Evolutionary conservation across 2,797 vertebrate genomes (phyloP), one percentile per base, ranked within the genome.

Genomic region (Sciurus carolinensis): DNA sequence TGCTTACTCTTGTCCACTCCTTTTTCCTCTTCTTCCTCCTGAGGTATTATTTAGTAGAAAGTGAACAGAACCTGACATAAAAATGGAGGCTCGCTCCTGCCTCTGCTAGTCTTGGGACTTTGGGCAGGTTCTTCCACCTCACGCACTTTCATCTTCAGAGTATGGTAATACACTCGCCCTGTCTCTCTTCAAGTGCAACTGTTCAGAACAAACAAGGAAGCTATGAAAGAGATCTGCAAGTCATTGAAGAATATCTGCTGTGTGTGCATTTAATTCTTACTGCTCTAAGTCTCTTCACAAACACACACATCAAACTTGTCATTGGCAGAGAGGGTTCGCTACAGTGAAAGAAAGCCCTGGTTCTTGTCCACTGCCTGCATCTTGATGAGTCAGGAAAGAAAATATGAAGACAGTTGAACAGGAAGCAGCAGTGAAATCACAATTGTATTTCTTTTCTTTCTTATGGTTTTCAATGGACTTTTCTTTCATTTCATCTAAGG

Each of bases 121-220:
- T 1, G 28, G 36, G 24, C 50, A 39, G 39, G 26, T 54, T 62
- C 47, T 42, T 59, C 22, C 28, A 26, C 28, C 5, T 67, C 36
- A 66, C 33, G 80, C 1, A 15, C 26, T 3, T 13, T 11, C 44
- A 18, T 52, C 77, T 36, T 20, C 18, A 12, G 33, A 9, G 3
- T 44, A 30, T 42, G 64, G 28, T 6, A 1, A 8, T 12, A n/a
- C 1, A 57, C 7, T 73, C 44, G 39, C 47, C 39, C 12, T 7
- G 18, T 18, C 57, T 12, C 26, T 42, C 52, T 91, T 76, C 71
- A 42, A 47, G 69, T 30, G 24, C 8, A 20, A 28, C 0, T 79
- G 50, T 36, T 81, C 62, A 57, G 83, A 67, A 88, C 62, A 83
- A 85, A 72, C 59, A 62, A 52, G 39, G 26, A 77, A 26, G 12